phyloP scores from a whole-genome alignment of 1,140 invertebrate species.

The Diachasma alloeum region DNA sequence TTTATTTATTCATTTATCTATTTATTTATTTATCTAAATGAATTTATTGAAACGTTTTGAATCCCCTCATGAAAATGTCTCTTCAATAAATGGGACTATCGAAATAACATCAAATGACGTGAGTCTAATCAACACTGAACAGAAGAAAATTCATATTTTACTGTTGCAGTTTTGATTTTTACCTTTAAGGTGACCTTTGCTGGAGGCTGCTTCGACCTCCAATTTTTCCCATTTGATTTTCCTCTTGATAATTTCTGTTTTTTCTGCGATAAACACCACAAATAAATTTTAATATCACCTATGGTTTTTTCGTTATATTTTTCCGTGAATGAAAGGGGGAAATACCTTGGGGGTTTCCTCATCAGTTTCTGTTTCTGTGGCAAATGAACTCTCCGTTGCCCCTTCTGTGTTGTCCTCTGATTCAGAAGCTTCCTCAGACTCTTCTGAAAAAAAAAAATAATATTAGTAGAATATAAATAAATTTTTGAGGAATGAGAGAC shows the following conservation, averaged over 20 bases:
- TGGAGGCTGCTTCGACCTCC: not conserved
- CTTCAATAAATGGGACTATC: too few species aligned
- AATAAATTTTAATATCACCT: not conserved
- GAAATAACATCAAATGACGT: too few species aligned
- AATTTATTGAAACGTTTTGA: too few species aligned
- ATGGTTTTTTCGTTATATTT: not conserved
- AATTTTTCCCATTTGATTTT: not conserved
- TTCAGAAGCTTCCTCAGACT: conserved; percentile 30
- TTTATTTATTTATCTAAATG: too few species aligned
- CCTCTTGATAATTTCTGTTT: not conserved
- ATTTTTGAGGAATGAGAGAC: too few species aligned
- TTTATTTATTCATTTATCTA: not conserved
- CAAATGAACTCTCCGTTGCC: conserved; percentile 43
- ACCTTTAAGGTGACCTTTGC: not conserved
- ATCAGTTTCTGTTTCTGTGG: conserved; percentile 44
- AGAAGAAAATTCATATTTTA: not conserved
- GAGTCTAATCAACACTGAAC: too few species aligned
- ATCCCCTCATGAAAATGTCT: too few species aligned
- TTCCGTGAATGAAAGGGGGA: not conserved
- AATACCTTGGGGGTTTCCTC: conserved; percentile 50
- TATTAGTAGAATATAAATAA: too few species aligned
- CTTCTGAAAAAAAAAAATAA: conserved; percentile 8
- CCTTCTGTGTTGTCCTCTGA: conserved; percentile 38
- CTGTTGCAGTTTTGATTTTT: not conserved
- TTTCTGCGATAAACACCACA: conserved; percentile 15